These are phyloP conservation scores for Neosilurus hyrtlii DNA, from an alignment of 2,797 vertebrate genomes.

Conservation along the genomic window DNA sequence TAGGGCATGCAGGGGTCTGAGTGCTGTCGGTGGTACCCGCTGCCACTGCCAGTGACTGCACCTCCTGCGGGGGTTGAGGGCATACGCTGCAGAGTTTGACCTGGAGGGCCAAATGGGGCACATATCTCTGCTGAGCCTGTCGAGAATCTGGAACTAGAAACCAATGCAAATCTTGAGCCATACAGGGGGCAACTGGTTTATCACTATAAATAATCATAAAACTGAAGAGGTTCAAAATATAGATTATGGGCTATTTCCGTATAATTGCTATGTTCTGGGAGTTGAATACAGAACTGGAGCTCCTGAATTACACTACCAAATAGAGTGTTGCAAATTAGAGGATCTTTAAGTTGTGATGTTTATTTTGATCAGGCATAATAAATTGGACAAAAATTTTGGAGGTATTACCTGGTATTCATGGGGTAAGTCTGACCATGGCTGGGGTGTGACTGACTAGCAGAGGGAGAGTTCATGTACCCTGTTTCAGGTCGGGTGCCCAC, in stretches of 20 bases:
- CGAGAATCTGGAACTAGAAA: conserved; percentile 78
- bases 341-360: not conserved
- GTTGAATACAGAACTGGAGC: not conserved
- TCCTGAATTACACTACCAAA: not conserved
- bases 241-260: not conserved
- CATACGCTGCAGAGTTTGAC: conserved; percentile 80
- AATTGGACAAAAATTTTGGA: not conserved
- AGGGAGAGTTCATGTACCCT: conserved; percentile 79
- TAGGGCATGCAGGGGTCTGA: conserved; percentile 85
- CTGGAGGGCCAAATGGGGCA: conserved; percentile 76
- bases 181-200: not conserved
- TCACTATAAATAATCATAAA: not conserved
- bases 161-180: not conserved
- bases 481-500: conserved; percentile 77
- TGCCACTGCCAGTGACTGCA: conserved; percentile 57
- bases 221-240: not conserved
- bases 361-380: not conserved
- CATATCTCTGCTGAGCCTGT: conserved; percentile 79
- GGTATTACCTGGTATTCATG: conserved; percentile 71
- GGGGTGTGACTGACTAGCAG: conserved; percentile 67
- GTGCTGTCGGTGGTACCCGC: conserved; percentile 79
- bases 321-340: not conserved
- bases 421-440: conserved; percentile 74
- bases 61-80: conserved; percentile 67
- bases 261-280: not conserved